Percentiles rank a stretch among this genome's conserved stretches.
These are phyloP conservation scores for Axinella damicornis DNA, from an alignment of 37 sponge, comb jelly and placozoan species.

Conservation along the genomic window DNA sequence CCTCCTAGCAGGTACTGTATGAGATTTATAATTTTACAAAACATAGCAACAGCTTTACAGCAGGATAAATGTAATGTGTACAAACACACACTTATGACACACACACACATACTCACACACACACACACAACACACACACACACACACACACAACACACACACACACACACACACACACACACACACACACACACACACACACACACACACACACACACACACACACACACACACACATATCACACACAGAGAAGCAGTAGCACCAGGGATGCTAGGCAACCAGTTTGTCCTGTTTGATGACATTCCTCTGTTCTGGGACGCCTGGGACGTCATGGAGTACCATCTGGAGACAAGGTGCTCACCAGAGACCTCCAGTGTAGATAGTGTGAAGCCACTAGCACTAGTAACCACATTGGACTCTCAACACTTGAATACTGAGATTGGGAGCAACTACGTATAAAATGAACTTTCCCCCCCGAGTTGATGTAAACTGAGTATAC, in stretches of 20 bases:
- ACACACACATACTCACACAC: background rate
- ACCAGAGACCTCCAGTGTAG: background rate
- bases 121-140: background rate
- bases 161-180: background rate
- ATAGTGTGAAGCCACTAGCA: background rate
- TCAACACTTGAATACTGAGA: too few relatives aligned
- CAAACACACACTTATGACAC: too few relatives aligned
- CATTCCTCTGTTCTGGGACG: conserved; percentile 89
- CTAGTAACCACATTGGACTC: too few relatives aligned
- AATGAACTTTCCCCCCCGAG: too few relatives aligned
- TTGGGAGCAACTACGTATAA: too few relatives aligned
- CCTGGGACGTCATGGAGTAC: conserved; percentile 93
- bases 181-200: background rate
- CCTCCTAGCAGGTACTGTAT: too few relatives aligned
- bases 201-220: background rate
- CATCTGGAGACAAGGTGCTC: conserved; percentile 78
- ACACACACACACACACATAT: background rate
- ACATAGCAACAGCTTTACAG: too few relatives aligned
- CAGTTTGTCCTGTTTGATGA: conserved; percentile 84
- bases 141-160: background rate
- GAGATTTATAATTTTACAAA: too few relatives aligned
- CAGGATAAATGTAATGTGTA: too few relatives aligned
- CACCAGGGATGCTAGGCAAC: conserved; percentile 47
- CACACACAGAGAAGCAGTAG: conserved; percentile 38
- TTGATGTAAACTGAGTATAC: too few relatives aligned